Base-by-base conservation (phyloP, 2,797 vertebrate species). In the Hypotaenidia okinawae region DNA sequence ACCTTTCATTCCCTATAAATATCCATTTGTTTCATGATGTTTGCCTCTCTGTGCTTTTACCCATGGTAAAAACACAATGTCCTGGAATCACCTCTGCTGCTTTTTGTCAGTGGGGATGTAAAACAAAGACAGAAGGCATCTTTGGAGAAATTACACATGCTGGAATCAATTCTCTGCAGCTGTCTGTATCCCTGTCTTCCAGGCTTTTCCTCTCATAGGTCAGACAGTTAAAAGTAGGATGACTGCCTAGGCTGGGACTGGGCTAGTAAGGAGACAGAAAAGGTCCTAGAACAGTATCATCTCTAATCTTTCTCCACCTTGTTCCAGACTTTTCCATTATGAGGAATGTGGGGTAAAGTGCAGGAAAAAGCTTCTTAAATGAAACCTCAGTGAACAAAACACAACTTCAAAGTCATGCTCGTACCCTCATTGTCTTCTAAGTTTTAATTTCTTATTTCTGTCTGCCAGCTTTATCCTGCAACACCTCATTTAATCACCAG, bases 51-150 rank as follows among this genome's bases (percentile, higher is more conserved):
- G 24, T 76, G 39, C 51, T 45, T 86, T 87, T 82, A 9, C 4
- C 16, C n/a, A 2, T 28, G 37, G 30, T 23, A 57, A 79, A 95
- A 45, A 14, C 21, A 63, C 0, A 0, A 6, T 67, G 14, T 43
- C 35, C 37, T 78, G n/a, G 37, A 61, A 74, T 66, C 47, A 30
- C 10, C 10, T 83, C 52, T 70, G 25, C 15, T 61, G 9, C 10
- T 87, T 41, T 32, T 78, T 1, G 0, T 83, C 49, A n/a, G 16
- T n/a, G 58, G 12, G n/a, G 16, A 12, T 45, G 5, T 63, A 33
- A 72, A 72, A 25, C 5, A 61, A 30, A 84, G 51, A 15, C 7
- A 14, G 49, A 81, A 52, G 18, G 9, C 11, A 28, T 35, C 27
- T 61, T 54, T 33, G n/a, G 3, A 35, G 16, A 84, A 88, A 0